A percentile compares a stretch with the other conserved stretches of the same genome.
These are phyloP conservation scores for Neoitamus cyanurus DNA, from an alignment of 2,888 invertebrate genomes.

Conservation along the genomic window DNA sequence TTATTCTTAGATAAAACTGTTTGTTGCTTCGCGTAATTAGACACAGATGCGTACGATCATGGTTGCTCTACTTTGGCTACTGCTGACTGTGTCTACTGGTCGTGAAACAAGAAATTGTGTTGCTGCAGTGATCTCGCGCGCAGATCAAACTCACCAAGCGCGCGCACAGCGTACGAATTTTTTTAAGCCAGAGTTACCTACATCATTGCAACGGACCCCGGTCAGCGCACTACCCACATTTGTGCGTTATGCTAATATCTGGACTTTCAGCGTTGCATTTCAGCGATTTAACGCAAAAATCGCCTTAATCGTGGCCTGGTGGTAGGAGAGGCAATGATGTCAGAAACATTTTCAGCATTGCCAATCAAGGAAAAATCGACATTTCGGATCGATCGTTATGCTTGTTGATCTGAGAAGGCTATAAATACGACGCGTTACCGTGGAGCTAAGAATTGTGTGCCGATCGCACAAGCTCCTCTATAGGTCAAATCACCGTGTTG, in stretches of 20 bases:
- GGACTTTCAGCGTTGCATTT: neutral
- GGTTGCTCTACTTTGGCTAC: constrained; percentile 3
- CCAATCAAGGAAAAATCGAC: constrained; percentile 27
- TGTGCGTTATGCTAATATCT: constrained; percentile 39
- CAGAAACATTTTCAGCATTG: neutral
- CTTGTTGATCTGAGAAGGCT: neutral
- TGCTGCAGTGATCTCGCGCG: constrained; percentile 2
- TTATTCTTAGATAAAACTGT: neutral
- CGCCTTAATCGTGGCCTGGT: neutral
- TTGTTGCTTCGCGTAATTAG: constrained; percentile 4
- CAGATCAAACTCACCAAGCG: constrained; percentile 31
- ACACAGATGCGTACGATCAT: constrained; percentile 24
- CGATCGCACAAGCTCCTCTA: neutral
- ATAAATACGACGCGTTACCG: neutral
- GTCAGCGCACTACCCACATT: constrained; percentile 33
- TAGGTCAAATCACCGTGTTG: neutral
- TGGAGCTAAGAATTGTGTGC: neutral
- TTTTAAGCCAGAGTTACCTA: constrained; percentile 6
- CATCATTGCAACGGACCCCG: neutral
- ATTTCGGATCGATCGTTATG: neutral
- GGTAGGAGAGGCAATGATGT: constrained; percentile 30
- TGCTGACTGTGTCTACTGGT: constrained; percentile 21
- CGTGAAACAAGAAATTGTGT: constrained; percentile 1
- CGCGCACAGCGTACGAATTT: constrained; percentile 11
- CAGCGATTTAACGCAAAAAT: neutral